phyloP scores from a whole-genome alignment of 1,140 invertebrate species.

The Augochlora pura region DNA sequence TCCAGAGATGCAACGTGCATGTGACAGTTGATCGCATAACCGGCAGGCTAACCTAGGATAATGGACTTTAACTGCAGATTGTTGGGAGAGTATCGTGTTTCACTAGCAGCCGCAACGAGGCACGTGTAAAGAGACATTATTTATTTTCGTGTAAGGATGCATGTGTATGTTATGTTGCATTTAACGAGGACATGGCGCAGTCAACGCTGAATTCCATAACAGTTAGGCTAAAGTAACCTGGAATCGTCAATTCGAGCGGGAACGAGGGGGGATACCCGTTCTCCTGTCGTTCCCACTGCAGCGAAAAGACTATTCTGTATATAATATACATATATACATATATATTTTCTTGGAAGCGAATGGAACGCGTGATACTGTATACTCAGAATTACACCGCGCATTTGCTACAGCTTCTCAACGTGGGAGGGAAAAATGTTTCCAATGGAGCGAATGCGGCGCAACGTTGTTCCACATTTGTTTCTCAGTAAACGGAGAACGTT shows the following conservation, averaged over 20 bases:
- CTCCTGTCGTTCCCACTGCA: neutral
- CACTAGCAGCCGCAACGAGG: neutral
- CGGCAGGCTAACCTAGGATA: neutral
- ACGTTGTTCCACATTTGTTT: neutral
- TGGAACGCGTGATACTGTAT: neutral
- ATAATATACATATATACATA: neutral
- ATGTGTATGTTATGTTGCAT: slow-evolving; percentile 23
- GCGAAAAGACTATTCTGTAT: neutral
- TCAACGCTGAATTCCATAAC: neutral
- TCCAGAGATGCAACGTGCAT: neutral
- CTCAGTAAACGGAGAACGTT: neutral
- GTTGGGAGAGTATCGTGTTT: neutral
- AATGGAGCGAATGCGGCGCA: neutral
- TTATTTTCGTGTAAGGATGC: slow-evolving; percentile 35
- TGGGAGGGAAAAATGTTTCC: neutral
- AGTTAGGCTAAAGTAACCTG: neutral
- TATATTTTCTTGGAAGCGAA: slow-evolving; percentile 1
- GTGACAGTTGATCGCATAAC: slow-evolving; percentile 5
- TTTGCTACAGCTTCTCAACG: neutral
- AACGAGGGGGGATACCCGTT: neutral
- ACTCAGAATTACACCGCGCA: neutral
- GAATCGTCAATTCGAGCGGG: neutral
- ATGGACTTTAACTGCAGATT: neutral
- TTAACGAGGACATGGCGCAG: neutral
- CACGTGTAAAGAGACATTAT: slow-evolving; percentile 36